phyloP scores from a whole-genome alignment of 2,797 vertebrate genomes.

The Chaetophractus vellerosus region DNA sequence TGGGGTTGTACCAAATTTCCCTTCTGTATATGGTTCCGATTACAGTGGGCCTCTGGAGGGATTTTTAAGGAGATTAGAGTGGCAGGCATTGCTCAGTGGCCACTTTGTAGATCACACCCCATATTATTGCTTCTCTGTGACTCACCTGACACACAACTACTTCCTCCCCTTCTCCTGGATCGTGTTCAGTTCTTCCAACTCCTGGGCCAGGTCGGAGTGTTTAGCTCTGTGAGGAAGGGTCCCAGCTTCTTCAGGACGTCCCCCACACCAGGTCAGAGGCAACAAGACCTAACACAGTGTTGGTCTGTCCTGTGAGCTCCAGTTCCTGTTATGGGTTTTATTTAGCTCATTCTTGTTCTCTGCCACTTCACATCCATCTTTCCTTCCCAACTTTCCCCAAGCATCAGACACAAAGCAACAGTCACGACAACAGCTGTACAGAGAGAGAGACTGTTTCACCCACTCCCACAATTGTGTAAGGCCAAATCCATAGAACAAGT shows the following conservation, averaged over 20 bases:
- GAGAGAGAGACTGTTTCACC: background rate
- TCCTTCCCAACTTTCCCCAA: background rate
- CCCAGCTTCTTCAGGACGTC: background rate
- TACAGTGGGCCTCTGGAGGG: background rate
- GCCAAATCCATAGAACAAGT: background rate
- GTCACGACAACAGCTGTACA: background rate
- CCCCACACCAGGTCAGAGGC: background rate
- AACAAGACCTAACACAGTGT: background rate
- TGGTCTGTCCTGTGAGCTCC: background rate
- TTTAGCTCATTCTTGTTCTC: background rate
- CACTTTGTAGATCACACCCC: background rate
- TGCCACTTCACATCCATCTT: background rate
- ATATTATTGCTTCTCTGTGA: background rate
- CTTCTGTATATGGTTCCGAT: background rate
- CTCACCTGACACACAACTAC: background rate
- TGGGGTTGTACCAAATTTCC: background rate
- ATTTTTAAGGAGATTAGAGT: background rate
- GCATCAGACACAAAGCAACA: background rate
- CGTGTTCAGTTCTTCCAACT: background rate
- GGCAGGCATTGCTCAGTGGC: background rate
- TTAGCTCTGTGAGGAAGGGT: background rate
- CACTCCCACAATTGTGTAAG: background rate
- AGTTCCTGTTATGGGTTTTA: background rate
- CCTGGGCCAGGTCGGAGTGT: background rate
- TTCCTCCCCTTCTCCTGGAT: background rate